These are phyloP conservation scores for Heliconius eleuchia DNA, from an alignment of 1,140 invertebrate genomes.

Conservation along the genomic window DNA sequence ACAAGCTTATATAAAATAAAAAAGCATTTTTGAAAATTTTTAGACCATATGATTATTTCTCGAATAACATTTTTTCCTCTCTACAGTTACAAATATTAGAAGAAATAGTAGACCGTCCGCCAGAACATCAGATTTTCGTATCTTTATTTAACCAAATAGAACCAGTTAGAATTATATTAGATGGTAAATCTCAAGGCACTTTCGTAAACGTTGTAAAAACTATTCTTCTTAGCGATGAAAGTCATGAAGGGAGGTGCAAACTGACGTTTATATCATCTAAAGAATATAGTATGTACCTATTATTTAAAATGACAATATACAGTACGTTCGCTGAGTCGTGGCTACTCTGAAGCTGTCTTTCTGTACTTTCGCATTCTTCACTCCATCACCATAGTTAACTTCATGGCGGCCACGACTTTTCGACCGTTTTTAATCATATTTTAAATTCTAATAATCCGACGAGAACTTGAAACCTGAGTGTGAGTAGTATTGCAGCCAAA, in stretches of 20 bases:
- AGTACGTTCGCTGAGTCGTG: background rate
- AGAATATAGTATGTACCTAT: slow-evolving; percentile 79
- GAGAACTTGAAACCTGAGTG: no score
- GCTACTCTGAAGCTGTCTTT: no score
- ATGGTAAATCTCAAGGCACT: slow-evolving; percentile 75
- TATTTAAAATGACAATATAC: background rate
- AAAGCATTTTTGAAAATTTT: no score
- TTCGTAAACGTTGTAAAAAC: slow-evolving; percentile 79
- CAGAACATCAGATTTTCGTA: slow-evolving; percentile 82
- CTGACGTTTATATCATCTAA: slow-evolving; percentile 81
- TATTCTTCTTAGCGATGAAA: slow-evolving; percentile 57
- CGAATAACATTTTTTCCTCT: background rate
- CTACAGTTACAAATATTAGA: slow-evolving; percentile 82
- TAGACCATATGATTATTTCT: no score
- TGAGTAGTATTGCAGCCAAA: no score
- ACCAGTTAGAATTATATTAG: slow-evolving; percentile 82
- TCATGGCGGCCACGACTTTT: no score
- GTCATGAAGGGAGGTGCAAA: slow-evolving; percentile 56
- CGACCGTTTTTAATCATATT: no score
- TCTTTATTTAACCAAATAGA: slow-evolving; percentile 84
- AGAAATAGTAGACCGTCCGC: slow-evolving; percentile 83
- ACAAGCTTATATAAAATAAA: no score
- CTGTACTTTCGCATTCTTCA: no score
- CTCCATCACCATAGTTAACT: no score
- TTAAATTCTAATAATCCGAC: no score